These are phyloP conservation scores for Merodon equestris DNA, from an alignment of 2,888 invertebrate genomes.

Conservation along the genomic window DNA sequence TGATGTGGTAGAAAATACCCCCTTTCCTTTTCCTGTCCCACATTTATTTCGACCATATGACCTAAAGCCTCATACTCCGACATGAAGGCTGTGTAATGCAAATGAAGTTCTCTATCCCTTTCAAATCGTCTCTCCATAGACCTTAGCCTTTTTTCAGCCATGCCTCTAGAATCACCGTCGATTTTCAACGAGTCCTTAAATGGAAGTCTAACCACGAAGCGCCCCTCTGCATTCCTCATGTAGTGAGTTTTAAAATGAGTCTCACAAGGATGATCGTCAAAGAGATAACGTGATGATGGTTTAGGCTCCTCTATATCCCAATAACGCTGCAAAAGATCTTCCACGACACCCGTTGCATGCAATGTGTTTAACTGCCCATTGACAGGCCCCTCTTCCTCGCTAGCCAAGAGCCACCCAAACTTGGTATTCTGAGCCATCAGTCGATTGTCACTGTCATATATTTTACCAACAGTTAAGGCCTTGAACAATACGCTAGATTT, in stretches of 20 bases:
- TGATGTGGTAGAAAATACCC: constrained; percentile 14
- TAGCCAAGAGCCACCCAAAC: no score
- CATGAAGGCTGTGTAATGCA: constrained; percentile 17
- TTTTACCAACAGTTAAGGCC: no score
- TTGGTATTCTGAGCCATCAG: no score
- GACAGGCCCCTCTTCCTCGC: no score
- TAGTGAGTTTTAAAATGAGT: constrained; percentile 36
- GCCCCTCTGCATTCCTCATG: background rate
- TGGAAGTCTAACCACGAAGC: constrained; percentile 16
- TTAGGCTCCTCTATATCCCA: no score
- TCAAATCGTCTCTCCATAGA: constrained; percentile 21
- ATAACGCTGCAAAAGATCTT: no score
- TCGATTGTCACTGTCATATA: no score
- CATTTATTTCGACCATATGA: constrained; percentile 21
- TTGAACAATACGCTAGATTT: no score
- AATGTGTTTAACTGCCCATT: no score
- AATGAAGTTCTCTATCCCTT: constrained; percentile 8
- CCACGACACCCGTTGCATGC: no score
- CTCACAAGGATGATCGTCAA: no score
- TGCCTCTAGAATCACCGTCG: constrained; percentile 2
- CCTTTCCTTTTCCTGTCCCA: background rate
- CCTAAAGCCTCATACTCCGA: constrained; percentile 13
- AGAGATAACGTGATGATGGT: no score
- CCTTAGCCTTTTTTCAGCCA: constrained; percentile 3
- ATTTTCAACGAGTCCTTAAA: constrained; percentile 3